Conservation (phyloP, 1,140 invertebrate species). For the Heterodera carotae region DNA sequence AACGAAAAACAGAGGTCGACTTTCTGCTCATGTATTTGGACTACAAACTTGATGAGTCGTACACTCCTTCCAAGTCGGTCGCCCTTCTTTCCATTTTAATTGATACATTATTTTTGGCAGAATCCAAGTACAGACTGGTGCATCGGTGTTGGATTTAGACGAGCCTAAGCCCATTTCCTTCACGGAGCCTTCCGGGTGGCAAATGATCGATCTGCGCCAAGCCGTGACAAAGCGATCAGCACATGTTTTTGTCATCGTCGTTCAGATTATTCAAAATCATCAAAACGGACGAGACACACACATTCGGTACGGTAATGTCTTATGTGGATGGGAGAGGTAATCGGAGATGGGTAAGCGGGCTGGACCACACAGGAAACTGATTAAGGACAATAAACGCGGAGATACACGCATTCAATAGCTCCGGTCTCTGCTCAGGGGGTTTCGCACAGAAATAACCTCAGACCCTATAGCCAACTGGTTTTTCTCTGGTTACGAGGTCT, state of each 20-base stretch:
- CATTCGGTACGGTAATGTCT: constrained; percentile 75
- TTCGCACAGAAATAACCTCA: no score
- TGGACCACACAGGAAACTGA: no score
- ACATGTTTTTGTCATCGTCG: constrained; percentile 52
- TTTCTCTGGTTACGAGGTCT: no score
- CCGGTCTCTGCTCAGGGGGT: no score
- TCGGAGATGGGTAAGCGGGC: no score
- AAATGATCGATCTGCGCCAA: constrained; percentile 70
- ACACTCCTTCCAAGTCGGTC: constrained; percentile 83
- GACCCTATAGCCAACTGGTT: no score
- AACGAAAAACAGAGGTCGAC: constrained; percentile 87
- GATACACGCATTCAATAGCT: no score
- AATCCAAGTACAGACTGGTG: constrained; percentile 47
- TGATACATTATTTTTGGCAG: constrained; percentile 25
- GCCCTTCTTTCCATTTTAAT: not conserved
- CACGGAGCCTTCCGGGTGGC: constrained; percentile 91
- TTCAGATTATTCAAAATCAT: constrained; percentile 82
- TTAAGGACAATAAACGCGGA: no score
- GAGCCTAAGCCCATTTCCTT: constrained; percentile 94
- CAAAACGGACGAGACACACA: constrained; percentile 92
- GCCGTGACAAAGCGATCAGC: not conserved
- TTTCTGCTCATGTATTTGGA: constrained; percentile 96
- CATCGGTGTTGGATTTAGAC: constrained; percentile 74
- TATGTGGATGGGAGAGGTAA: no score
- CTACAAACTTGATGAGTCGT: constrained; percentile 97